Evolutionary conservation across 2,113 vertebrate genomes (phyloP), one percentile per base, ranked within the genome.

Genomic region (Scomber colias): DNA sequence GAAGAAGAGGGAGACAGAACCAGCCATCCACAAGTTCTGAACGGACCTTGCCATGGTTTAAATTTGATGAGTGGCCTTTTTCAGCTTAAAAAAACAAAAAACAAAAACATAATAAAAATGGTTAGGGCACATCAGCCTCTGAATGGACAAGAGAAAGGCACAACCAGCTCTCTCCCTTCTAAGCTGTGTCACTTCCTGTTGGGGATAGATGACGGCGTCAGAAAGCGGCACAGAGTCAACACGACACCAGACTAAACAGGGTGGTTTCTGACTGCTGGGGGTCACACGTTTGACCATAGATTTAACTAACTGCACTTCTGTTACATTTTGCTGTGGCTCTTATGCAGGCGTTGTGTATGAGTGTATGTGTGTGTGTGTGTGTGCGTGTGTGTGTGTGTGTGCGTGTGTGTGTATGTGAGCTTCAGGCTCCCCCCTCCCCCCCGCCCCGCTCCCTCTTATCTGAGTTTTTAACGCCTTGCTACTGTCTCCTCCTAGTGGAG

Each of bases 21-120:
- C 96, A 0, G 81, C 91, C 74, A 93, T 96, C 64, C 97, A 98
- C 91, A 89, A 96, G 91, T 98, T 98, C 95, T 99, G 94, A 97
- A 16, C 12, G 17, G 53, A 78, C 78, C 48, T 3, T 0, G n/a
- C 45, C 10, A 2, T 31, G 65, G 82, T 45, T 75, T 30, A 19
- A 64, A 46, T 74, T 77, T 66, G 57, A 85, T 15, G 81, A 85
- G 80, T 92, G 81, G 86, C 90, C 85, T 88, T 83, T 84, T 90
- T 75, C 59, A 55, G 53, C 77, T 30, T 2, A 12, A 63, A 59
- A 49, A 49, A 31, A 56, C 16, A 69, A 35, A 35, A 35, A 19
- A 50, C 63, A 19, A n/a, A 44, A 3, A 17, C 45, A 50, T 46
- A 19, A 44, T n/a, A 5, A 17, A 61, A 69, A 30, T 11, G 14